A percentile compares a stretch with the other conserved stretches of the same genome.
Conservation (phyloP, 2,113 vertebrate species). For the human region GRCh38 chr1:88821001-88821500, state of each 20-base stretch:
- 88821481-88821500: neutral
- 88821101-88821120: conserved; percentile 9
- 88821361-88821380: conserved; percentile 3
- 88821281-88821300: neutral
- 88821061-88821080: neutral
- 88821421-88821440: neutral
- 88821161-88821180: neutral
- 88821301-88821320: neutral
- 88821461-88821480: neutral
- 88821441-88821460: neutral
- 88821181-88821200: neutral
- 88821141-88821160: neutral
- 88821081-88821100: neutral
- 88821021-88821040: neutral
- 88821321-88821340: neutral
- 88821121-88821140: neutral
- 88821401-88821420: neutral
- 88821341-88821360: neutral
- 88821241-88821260: neutral
- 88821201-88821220: neutral
- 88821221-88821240: neutral
- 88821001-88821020: neutral
- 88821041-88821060: neutral
- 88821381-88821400: neutral
- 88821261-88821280: neutral